Evolutionary conservation across 1,140 invertebrate genomes (phyloP).

Genomic region (Bombus impatiens): DNA sequence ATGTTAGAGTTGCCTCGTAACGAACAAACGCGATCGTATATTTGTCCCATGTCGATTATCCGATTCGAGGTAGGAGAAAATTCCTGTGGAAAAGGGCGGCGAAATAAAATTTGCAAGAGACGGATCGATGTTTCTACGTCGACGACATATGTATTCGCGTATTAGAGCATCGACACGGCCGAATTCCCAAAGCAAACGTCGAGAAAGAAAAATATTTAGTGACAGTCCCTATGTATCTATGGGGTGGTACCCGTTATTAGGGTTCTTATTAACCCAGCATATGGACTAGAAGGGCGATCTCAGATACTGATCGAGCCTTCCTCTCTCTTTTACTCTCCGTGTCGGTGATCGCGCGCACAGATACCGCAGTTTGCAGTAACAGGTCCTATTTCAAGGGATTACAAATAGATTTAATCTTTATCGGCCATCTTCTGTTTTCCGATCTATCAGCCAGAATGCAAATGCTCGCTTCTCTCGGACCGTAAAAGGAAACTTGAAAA

Average conservation of each 20-base stretch:
- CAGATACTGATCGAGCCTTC: constrained; percentile 73
- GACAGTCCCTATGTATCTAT: constrained; percentile 74
- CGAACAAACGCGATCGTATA: neutral
- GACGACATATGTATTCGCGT: constrained; percentile 36
- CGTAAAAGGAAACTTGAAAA: constrained; percentile 51
- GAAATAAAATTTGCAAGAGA: constrained; percentile 11
- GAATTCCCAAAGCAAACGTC: constrained; percentile 75
- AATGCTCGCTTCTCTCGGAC: constrained; percentile 62
- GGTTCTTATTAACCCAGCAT: constrained; percentile 80
- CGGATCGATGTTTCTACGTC: constrained; percentile 43
- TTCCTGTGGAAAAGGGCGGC: neutral
- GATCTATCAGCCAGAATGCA: constrained; percentile 68
- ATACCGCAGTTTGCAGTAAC: constrained; percentile 74
- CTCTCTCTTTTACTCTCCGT: constrained; percentile 6
- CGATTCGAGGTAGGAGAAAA: neutral
- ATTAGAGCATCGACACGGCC: constrained; percentile 34
- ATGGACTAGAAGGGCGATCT: constrained; percentile 77
- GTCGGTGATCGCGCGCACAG: constrained; percentile 39
- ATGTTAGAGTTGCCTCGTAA: neutral
- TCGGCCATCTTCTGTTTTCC: constrained; percentile 57
- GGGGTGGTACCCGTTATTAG: constrained; percentile 76
- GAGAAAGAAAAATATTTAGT: constrained; percentile 81
- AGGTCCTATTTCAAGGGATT: constrained; percentile 82
- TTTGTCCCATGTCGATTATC: neutral
- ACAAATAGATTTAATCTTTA: constrained; percentile 65